Conservation (phyloP, 2,797 vertebrate species). For the Gymnocypris eckloni region DNA sequence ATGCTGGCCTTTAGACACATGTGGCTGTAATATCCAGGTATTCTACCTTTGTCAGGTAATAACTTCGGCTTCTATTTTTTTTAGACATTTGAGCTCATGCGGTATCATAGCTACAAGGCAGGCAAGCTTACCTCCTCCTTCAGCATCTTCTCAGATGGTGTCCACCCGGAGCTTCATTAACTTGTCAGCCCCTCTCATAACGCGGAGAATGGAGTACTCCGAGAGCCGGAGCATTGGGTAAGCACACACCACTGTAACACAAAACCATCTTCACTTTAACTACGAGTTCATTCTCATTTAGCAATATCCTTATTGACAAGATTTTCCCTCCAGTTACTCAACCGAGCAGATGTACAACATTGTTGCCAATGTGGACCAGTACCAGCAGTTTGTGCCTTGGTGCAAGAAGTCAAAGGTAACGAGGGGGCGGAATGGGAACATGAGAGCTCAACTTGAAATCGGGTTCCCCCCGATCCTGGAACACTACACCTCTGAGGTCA, state of each 20-base stretch:
- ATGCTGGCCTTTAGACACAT: not conserved
- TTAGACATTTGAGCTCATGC: conserved; percentile 69
- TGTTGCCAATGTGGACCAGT: conserved; percentile 79
- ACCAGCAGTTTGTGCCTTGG: conserved; percentile 85
- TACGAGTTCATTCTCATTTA: not conserved
- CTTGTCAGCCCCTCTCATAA: conserved; percentile 66
- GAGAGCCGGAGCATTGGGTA: conserved; percentile 74
- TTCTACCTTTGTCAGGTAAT: not conserved
- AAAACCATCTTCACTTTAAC: not conserved
- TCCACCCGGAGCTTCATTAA: conserved; percentile 75
- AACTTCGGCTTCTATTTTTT: not conserved
- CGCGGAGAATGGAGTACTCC: conserved; percentile 76
- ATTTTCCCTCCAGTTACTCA: conserved; percentile 72
- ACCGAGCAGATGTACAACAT: conserved; percentile 80
- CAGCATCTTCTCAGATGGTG: conserved; percentile 9
- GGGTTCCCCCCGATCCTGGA: conserved; percentile 83
- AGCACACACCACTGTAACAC: conserved; percentile 33
- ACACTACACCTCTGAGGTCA: conserved; percentile 79
- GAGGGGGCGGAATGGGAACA: conserved; percentile 58
- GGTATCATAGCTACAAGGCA: conserved; percentile 57
- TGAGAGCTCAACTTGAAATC: conserved; percentile 76
- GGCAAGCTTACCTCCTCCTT: conserved; percentile 54
- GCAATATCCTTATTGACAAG: not conserved
- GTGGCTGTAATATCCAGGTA: not conserved
- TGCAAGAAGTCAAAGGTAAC: conserved; percentile 79